Percentiles rank a stretch among this genome's conserved stretches.
Conservation (phyloP, 2,888 invertebrate species). For the Geotrupes spiniger region DNA sequence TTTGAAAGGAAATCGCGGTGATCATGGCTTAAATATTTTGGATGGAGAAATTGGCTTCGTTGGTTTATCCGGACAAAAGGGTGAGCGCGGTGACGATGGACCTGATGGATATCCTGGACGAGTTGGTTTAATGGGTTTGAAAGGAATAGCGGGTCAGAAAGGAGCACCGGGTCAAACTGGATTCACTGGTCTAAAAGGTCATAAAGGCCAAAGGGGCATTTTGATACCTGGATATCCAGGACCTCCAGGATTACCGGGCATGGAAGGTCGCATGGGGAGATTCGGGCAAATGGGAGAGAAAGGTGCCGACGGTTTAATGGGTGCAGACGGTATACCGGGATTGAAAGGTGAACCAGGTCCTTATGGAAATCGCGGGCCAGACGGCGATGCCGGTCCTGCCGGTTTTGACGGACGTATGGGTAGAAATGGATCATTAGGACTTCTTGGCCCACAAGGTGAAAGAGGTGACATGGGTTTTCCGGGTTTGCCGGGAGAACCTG, state of each 20-base stretch:
- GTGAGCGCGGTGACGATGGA: conserved; percentile 46
- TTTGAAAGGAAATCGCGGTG: conserved; percentile 56
- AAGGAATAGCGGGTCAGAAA: conserved; percentile 43
- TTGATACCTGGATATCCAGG: conserved; percentile 42
- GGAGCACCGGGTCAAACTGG: conserved; percentile 44
- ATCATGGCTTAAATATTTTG: conserved; percentile 54
- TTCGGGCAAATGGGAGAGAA: conserved; percentile 45
- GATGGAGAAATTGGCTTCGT: conserved; percentile 49
- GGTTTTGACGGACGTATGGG: conserved; percentile 42
- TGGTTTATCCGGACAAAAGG: conserved; percentile 46
- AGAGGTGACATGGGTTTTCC: conserved; percentile 46
- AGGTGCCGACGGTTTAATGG: conserved; percentile 40
- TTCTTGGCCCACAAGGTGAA: conserved; percentile 52
- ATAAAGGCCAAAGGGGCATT: conserved; percentile 43
- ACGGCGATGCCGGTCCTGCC: conserved; percentile 31
- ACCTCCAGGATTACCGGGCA: conserved; percentile 45
- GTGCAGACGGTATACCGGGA: conserved; percentile 39
- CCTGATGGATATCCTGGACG: conserved; percentile 45
- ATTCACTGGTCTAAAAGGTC: conserved; percentile 32
- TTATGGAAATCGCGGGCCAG: conserved; percentile 26
- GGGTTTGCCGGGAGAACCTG: conserved; percentile 40
- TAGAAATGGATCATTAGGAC: conserved; percentile 25
- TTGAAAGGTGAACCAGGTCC: conserved; percentile 41
- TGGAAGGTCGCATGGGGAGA: conserved; percentile 38
- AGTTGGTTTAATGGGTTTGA: conserved; percentile 41